Percentiles rank a stretch among this genome's conserved stretches.
Evolutionary conservation across 2,888 invertebrate genomes (phyloP).

Genomic region (Netelia inedita): DNA sequence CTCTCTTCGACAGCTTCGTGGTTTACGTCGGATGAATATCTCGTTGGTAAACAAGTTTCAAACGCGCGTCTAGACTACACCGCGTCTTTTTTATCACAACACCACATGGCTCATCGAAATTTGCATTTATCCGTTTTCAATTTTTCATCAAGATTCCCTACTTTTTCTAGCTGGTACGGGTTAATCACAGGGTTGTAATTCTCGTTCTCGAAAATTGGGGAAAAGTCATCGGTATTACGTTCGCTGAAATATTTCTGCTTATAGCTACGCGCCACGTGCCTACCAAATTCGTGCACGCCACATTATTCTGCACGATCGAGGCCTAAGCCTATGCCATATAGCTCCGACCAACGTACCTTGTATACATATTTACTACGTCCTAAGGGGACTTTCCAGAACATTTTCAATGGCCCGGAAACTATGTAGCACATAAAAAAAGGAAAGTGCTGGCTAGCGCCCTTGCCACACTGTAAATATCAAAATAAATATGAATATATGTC

Average conservation of each 20-base stretch:
- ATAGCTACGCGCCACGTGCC: constrained; percentile 53
- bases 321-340: constrained; percentile 5
- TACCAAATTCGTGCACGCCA: constrained; percentile 36
- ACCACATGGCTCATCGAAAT: too few relatives aligned
- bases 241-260: constrained; percentile 27
- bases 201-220: constrained; percentile 56
- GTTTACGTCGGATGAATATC: neutral
- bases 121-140: too few relatives aligned
- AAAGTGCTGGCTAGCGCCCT: neutral
- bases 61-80: too few relatives aligned
- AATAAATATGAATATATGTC: neutral
- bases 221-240: constrained; percentile 57
- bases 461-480: neutral
- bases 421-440: neutral
- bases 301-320: constrained; percentile 50
- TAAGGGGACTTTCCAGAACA: constrained; percentile 1
- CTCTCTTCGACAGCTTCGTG: neutral
- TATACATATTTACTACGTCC: constrained; percentile 3
- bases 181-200: constrained; percentile 60
- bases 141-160: neutral
- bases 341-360: constrained; percentile 2
- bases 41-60: neutral
- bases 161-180: constrained; percentile 22
- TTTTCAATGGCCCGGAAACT: neutral
- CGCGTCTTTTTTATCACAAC: too few relatives aligned